phyloP scores from a whole-genome alignment of 2,888 invertebrate genomes.

The Pegoplata infirma region DNA sequence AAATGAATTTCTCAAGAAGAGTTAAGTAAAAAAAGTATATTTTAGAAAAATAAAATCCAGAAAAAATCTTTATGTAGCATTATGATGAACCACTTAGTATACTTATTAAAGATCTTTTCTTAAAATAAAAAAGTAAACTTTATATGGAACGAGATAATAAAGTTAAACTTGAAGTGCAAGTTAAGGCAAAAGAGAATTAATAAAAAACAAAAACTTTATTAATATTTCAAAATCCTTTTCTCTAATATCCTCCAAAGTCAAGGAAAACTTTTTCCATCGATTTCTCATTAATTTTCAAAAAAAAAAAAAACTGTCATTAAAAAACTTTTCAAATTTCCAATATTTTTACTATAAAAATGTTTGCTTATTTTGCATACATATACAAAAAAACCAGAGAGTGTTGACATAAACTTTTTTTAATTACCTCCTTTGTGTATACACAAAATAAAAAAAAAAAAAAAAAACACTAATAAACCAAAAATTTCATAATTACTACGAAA shows the following conservation, averaged over 20 bases:
- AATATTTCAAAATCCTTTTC: not conserved
- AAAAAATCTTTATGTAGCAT: slow-evolving; percentile 22
- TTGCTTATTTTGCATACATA: not conserved
- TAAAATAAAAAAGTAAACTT: not conserved
- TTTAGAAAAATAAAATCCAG: not conserved
- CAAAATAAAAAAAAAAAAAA: no score
- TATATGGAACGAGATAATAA: not conserved
- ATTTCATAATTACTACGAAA: slow-evolving; percentile 11
- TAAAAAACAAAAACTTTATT: not conserved
- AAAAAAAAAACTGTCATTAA: slow-evolving; percentile 21
- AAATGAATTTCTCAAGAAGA: slow-evolving; percentile 28
- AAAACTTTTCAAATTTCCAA: slow-evolving; percentile 27
- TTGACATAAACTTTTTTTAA: slow-evolving; percentile 34
- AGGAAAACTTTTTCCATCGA: slow-evolving; percentile 37
- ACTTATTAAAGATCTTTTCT: not conserved
- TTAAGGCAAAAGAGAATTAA: no score
- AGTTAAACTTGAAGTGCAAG: not conserved
- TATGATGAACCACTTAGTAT: slow-evolving; percentile 25
- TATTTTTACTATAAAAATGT: slow-evolving; percentile 1
- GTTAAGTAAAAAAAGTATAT: slow-evolving; percentile 35
- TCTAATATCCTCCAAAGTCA: not conserved
- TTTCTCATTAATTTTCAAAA: slow-evolving; percentile 36
- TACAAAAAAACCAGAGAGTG: not conserved
- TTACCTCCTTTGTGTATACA: slow-evolving; percentile 12
- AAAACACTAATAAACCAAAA: not conserved